Percentiles rank a stretch among this genome's conserved stretches.
Conservation (phyloP, 2,797 vertebrate genomes). For the Notoglanidium macrostoma region DNA sequence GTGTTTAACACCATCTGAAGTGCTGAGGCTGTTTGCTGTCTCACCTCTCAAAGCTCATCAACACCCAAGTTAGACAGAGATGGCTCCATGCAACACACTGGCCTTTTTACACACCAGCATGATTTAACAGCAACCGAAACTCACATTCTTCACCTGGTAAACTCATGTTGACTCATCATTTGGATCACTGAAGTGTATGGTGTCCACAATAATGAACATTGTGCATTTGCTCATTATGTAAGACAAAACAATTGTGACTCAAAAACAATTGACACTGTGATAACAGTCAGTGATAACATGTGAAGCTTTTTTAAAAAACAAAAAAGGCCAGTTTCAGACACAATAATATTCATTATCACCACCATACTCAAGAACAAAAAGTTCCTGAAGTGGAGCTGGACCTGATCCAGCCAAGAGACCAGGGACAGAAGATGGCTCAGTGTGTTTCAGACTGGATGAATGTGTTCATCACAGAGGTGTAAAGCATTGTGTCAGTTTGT, state of each 20-base stretch:
- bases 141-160: not conserved
- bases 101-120: constrained; percentile 20
- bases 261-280: not conserved
- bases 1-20: not conserved
- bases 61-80: not conserved
- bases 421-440: not conserved
- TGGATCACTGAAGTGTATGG: not conserved
- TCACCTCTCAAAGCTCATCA: constrained; percentile 23
- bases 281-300: not conserved
- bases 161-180: not conserved
- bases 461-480: not conserved
- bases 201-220: not conserved
- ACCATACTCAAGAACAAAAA: not conserved
- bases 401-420: not conserved
- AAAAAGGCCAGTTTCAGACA: not conserved
- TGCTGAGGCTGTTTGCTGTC: not conserved
- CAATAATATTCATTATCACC: not conserved
- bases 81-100: not conserved
- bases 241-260: not conserved
- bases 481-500: not conserved
- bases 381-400: not conserved
- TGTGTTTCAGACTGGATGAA: not conserved
- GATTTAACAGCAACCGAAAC: not conserved
- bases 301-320: not conserved
- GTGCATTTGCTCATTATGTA: not conserved